Evolutionary conservation across 2,113 vertebrate species (phyloP), one percentile per base, ranked within the genome.

Genomic region (Anguilla japonica): DNA sequence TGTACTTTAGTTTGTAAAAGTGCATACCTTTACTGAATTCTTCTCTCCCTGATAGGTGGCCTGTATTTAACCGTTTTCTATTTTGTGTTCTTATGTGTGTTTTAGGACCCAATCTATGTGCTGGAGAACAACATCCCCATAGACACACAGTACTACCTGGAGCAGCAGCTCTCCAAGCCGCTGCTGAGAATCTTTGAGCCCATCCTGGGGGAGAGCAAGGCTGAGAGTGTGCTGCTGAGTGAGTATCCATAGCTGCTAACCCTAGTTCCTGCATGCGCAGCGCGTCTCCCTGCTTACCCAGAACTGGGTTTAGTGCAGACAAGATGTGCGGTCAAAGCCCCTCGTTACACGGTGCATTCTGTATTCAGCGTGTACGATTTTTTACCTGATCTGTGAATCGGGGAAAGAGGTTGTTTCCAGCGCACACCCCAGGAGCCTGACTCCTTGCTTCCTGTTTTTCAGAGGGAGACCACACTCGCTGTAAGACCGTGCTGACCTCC

Each of bases 111-210:
- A 0, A 96, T 98, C 85, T 98, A 95, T 20, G 97, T 97, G 88
- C 95, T 98, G 90, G 97, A 98, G 93, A 97, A 98, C 94, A 98
- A 94, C 89, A 96, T 98, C 92, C 97, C 97, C 81, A 98, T 98
- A 0, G 97, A 98, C 93, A 97, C 97, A 0, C 97, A 97, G 79
- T 97, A 98, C 93, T 98, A 98, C 92, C 94, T 98, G 91, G 97
- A 97, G 71, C 97, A 98, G 92, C 97, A 98, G 93, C 96, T 98
- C 0, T 96, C 97, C 84, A 97, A 97, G 88, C 97, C 97, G 0
- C 95, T 98, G 5, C 88, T 98, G 85, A 95, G 97, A 84, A 97
- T 98, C 94, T 98, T 98, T 43, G 97, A 98, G 92, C 97, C 97
- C 84, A 98, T 98, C 89, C 92, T 98, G 88, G 97, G 97, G 83